Conservation (phyloP, 2,888 invertebrate species). For the Ischnura elegans region DNA sequence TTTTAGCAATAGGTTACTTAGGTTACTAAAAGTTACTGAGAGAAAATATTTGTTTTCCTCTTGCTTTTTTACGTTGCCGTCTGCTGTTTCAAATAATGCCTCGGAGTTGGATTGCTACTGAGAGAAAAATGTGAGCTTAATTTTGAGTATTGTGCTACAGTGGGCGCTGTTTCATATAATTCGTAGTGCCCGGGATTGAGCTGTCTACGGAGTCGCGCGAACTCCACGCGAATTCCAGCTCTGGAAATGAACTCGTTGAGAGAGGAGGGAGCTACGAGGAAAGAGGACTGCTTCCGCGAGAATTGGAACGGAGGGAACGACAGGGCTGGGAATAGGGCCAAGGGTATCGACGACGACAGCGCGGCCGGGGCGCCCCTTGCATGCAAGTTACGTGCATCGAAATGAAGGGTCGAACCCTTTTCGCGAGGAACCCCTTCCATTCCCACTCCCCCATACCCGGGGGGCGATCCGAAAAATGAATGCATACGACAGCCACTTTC, state of each 20-base stretch:
- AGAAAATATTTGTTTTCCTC: too few species aligned
- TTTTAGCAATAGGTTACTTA: too few species aligned
- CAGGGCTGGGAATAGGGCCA: neutral
- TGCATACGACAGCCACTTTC: slow-evolving; percentile 2
- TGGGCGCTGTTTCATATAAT: neutral
- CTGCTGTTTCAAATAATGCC: too few species aligned
- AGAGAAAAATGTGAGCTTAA: too few species aligned
- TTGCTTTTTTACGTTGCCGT: too few species aligned
- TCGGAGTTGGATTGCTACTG: too few species aligned
- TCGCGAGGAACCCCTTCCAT: neutral
- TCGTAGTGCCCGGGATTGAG: neutral
- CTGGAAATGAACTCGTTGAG: neutral
- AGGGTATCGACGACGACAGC: neutral
- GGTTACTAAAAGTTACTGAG: too few species aligned
- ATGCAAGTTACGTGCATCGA: slow-evolving; percentile 19
- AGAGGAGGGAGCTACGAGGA: neutral
- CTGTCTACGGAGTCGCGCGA: neutral
- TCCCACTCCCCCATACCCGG: neutral
- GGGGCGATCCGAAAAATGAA: slow-evolving; percentile 19
- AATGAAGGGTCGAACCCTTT: neutral
- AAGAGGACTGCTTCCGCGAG: neutral
- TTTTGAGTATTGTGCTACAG: too few species aligned
- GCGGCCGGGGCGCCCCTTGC: neutral
- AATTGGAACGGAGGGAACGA: neutral
- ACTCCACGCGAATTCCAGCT: neutral